Percentiles rank a stretch among this genome's conserved stretches.
Conservation (phyloP, 2,888 invertebrate genomes). For the Clitarchus hookeri region DNA sequence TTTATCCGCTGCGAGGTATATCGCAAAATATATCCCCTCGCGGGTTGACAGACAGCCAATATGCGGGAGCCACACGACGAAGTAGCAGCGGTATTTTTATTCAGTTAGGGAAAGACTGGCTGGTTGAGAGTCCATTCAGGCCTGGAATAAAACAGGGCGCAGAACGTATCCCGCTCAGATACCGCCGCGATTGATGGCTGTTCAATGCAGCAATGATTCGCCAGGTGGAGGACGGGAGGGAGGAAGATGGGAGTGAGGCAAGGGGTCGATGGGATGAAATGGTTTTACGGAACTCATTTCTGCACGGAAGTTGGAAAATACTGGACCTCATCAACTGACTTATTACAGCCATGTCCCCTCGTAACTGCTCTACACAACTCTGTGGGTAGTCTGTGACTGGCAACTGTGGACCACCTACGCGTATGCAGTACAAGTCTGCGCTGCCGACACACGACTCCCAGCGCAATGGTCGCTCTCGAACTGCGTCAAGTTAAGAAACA, state of each 20-base stretch:
- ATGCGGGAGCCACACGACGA: too few relatives aligned
- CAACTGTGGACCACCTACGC: background rate
- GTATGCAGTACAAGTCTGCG: too few relatives aligned
- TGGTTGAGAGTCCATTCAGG: too few relatives aligned
- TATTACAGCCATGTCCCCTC: conserved; percentile 33
- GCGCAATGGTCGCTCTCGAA: too few relatives aligned
- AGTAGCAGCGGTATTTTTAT: too few relatives aligned
- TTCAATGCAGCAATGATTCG: conserved; percentile 20
- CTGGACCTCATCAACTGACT: conserved; percentile 38
- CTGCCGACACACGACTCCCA: too few relatives aligned
- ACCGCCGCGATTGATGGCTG: conserved; percentile 11
- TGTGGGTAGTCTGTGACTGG: background rate
- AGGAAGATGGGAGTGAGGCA: conserved; percentile 5
- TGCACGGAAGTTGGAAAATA: conserved; percentile 37
- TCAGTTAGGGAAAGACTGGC: too few relatives aligned
- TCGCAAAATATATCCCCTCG: too few relatives aligned
- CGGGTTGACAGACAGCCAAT: too few relatives aligned
- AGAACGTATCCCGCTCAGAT: background rate
- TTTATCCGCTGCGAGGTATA: too few relatives aligned
- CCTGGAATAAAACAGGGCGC: background rate
- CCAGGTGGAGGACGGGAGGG: background rate
- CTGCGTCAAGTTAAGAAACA: too few relatives aligned
- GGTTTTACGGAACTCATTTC: conserved; percentile 37
- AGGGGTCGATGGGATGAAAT: conserved; percentile 34
- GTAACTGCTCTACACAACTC: conserved; percentile 5